Base-by-base conservation (phyloP, 2,888 invertebrate species). In the Atethmia centrago region DNA sequence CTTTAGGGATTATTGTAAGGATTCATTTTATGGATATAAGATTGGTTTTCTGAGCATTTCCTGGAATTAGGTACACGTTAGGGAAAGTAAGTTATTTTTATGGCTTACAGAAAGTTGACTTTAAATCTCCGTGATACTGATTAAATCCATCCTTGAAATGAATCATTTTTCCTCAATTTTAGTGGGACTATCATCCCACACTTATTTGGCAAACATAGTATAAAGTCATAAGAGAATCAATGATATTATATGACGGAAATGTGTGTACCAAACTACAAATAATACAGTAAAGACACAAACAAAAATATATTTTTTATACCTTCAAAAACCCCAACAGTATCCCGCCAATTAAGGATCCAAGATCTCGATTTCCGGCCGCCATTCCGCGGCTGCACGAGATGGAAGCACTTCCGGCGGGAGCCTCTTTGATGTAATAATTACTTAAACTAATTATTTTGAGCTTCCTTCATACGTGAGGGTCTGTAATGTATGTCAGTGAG, bases 341-440 rank as follows among this genome's bases (percentile, higher is more conserved):
- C 47, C 53, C 59, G 14, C 82, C 55, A 83, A 80, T 79, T 80
- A 82, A 63, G 69, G 67, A 55, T 62, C 79, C 73, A 80, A n/a
- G n/a, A 78, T 73, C 53, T 19, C 55, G 47, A 47, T 65, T 79
- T 79, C 83, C 81, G 79, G 28, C 72, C 83, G 83, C 83, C 65
- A 78, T 80, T 83, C 45, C 68, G 83, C 62, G 83, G 83, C 83
- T 73, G 31, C 69, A 74, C 81, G 79, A 82, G 65, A 83, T 83
- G 81, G 81, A 65, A 59, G 71, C 79, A 69, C 55, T 65, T 83
- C 80, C 74, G 67, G 19, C n/a, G 25, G 58, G 73, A 9, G 19
- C 70, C 59, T 62, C 80, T 81, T 74, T 76, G 66, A 67, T 62
- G 53, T 71, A 31, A 45, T 84, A 85, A 86, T 85, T 77, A 74